Evolutionary conservation across 2,888 invertebrate species (phyloP), one percentile per base, ranked within the genome.

Genomic region (Mesoligia furuncula): DNA sequence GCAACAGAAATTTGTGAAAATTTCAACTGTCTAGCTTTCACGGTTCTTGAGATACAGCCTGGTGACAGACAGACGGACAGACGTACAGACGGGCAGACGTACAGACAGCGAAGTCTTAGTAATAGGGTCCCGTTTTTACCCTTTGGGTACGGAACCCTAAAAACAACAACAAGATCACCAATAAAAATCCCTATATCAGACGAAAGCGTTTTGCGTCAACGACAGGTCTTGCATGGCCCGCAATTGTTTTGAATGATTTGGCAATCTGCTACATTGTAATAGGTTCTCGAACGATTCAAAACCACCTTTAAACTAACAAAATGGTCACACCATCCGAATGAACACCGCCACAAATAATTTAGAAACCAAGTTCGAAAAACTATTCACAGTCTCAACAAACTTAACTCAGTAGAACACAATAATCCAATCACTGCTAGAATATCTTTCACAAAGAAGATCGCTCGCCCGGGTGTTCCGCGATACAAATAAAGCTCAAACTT

Each of bases 391-490:
- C 45, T 65, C 24, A 45, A 79, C 39, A 66, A 79, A 65, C 64
- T 64, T 27, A 51, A 68, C 17, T 8, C 31, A 45, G 9, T 61
- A 24, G 31, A 64, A 68, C 54, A 79, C 61, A 79, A 79, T 65
- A 80, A 69, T 80, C 24, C 74, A 70, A 80, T 67, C 9, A 74
- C 54, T 74, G 24, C 54, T 54, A 27, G 65, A 70, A 80, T 67
- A 74, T 80, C 68, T 61, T 65, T 0, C 17, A n/a, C n/a, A 20
- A 75, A 75, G 61, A 20, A 36, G 8, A 31, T 81, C 7, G 36
- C 54, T 24, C 45, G 39, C n/a, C 31, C 61, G 39, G 36, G 15
- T n/a, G 54, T 27, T 1, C 24, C 65, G 45, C 27, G n/a, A 31
- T 31, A 57, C 61, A 73, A 77, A 76, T 36, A 76, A 36, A 57